Evolutionary conservation across 2,888 invertebrate species (phyloP).

Genomic region (Gisinianus flammeolus): DNA sequence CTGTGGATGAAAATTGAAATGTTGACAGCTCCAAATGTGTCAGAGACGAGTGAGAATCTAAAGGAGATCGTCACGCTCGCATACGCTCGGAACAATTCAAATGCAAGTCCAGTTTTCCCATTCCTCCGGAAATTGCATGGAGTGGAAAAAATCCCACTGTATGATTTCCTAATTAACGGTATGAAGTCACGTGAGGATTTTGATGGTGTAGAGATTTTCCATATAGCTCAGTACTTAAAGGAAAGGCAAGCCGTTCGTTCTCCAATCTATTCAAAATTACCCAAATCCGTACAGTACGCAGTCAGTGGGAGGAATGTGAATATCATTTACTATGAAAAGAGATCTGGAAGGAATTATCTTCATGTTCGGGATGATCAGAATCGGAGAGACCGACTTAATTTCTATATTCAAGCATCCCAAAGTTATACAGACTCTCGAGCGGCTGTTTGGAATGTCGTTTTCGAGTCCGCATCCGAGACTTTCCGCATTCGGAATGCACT

Average conservation of each 20-base stretch:
- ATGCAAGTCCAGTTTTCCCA: conserved; percentile 31
- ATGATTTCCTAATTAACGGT: conserved; percentile 32
- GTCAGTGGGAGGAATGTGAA: conserved; percentile 35
- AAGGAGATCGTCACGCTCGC: conserved; percentile 25
- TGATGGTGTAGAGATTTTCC: conserved; percentile 32
- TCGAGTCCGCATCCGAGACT: conserved; percentile 19
- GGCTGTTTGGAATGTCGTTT: conserved; percentile 31
- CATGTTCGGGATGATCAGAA: conserved; percentile 40
- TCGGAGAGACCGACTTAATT: conserved; percentile 30
- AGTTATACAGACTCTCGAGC: conserved; percentile 31
- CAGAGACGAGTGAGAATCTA: conserved; percentile 20
- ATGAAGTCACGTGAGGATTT: conserved; percentile 36
- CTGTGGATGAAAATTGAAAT: conserved; percentile 23
- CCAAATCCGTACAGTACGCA: conserved; percentile 37
- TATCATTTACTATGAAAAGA: conserved; percentile 24
- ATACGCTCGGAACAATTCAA: conserved; percentile 30
- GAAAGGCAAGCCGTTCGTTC: conserved; percentile 32
- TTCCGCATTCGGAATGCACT: conserved; percentile 34
- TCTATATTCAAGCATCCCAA: conserved; percentile 34
- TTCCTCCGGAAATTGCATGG: conserved; percentile 29
- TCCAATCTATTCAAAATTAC: conserved; percentile 33
- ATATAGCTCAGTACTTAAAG: conserved; percentile 33
- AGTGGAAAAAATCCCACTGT: conserved; percentile 32
- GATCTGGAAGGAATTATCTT: conserved; percentile 28
- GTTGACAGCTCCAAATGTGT: conserved; percentile 29